Percentiles rank a stretch among this genome's conserved stretches.
Conservation (phyloP, 2,113 vertebrate genomes). For the Pollachius pollachius region DNA sequence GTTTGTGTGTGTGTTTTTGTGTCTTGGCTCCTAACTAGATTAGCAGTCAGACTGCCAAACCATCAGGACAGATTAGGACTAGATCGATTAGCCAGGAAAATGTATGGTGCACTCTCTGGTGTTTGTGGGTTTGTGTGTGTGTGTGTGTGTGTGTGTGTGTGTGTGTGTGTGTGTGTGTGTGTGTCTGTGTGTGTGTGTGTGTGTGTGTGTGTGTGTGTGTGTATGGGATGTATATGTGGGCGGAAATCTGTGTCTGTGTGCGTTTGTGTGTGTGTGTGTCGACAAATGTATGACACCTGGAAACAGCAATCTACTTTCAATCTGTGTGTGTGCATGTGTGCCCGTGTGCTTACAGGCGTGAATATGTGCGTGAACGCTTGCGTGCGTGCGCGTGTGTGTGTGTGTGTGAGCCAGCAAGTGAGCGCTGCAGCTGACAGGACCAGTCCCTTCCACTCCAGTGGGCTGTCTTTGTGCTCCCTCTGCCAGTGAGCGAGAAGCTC, state of each 20-base stretch:
- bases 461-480: conserved; percentile 50
- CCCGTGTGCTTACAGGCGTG: conserved; percentile 2
- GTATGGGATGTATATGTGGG: too few relatives aligned
- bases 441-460: conserved; percentile 55
- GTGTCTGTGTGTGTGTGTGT: background rate
- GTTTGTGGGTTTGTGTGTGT: conserved; percentile 18
- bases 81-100: conserved; percentile 64
- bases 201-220: too few relatives aligned
- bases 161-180: conserved; percentile 5
- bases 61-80: conserved; percentile 53
- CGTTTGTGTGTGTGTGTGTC: too few relatives aligned
- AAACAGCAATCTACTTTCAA: conserved; percentile 61
- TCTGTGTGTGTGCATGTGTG: conserved; percentile 24
- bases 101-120: conserved; percentile 21
- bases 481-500: conserved; percentile 18
- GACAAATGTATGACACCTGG: conserved; percentile 34
- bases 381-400: background rate
- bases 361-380: background rate
- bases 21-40: conserved; percentile 32
- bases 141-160: conserved; percentile 6
- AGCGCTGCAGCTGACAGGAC: conserved; percentile 56
- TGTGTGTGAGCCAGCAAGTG: conserved; percentile 19
- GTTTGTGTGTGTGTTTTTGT: background rate
- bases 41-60: conserved; percentile 43
- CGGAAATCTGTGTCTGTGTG: too few relatives aligned